Conservation (phyloP, 2,797 vertebrate species). For the Tachyglossus aculeatus region DNA sequence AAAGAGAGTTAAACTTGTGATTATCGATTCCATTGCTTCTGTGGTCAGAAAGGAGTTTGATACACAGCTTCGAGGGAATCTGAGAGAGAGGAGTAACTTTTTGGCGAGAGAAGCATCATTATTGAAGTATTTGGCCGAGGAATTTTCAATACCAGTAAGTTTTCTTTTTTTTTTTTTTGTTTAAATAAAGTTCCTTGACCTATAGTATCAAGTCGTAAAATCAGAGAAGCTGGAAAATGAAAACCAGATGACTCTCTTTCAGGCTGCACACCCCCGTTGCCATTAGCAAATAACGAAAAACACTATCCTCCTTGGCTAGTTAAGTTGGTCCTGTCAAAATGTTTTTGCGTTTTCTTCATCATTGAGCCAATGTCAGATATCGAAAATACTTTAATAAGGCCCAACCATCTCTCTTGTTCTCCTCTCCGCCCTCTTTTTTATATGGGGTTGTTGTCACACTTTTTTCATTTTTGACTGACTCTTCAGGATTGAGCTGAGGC, state of each 20-base stretch:
- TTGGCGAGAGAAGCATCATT: constrained; percentile 77
- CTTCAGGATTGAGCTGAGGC: neutral
- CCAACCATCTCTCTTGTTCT: neutral
- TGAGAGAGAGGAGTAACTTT: constrained; percentile 79
- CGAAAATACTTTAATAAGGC: neutral
- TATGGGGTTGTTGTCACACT: neutral
- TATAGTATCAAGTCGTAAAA: constrained; percentile 27
- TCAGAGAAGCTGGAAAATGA: constrained; percentile 17
- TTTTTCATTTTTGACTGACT: neutral
- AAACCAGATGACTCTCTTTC: constrained; percentile 16
- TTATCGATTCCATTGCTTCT: constrained; percentile 85
- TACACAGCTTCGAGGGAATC: constrained; percentile 79
- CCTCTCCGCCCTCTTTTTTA: neutral
- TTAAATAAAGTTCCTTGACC: constrained; percentile 17
- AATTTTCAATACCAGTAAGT: constrained; percentile 85
- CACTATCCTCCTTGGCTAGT: neutral
- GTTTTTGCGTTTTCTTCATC: neutral
- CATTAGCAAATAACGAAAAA: neutral
- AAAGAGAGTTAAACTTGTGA: constrained; percentile 76
- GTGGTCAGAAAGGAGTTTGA: constrained; percentile 88
- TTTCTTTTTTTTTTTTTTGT: constrained; percentile 9
- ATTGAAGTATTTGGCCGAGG: constrained; percentile 83
- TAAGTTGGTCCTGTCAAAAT: constrained; percentile 1
- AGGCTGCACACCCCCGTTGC: constrained; percentile 5
- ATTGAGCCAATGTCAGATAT: neutral